Evolutionary conservation across 2,797 vertebrate species (phyloP).

Genomic region (Otus scops): DNA sequence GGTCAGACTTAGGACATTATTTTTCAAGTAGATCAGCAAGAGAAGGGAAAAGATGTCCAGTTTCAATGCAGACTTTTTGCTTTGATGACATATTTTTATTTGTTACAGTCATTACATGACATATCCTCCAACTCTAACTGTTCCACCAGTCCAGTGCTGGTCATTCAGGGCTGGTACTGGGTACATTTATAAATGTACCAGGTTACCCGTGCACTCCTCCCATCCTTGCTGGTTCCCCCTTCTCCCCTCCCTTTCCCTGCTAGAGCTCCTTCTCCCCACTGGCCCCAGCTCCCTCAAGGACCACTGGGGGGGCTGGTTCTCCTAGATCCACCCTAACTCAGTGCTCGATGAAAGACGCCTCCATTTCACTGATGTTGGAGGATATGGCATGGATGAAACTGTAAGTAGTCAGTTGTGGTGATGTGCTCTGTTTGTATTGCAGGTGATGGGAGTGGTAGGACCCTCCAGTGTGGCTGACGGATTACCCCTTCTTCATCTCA

Average conservation of each 20-base stretch:
- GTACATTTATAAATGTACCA: constrained; percentile 58
- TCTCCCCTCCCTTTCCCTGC: constrained; percentile 22
- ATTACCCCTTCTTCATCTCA: constrained; percentile 97
- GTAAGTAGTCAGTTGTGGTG: constrained; percentile 69
- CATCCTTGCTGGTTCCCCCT: constrained; percentile 36
- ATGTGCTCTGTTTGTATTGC: constrained; percentile 79
- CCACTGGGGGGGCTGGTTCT: constrained; percentile 12
- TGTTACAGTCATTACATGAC: constrained; percentile 65
- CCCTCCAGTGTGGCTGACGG: constrained; percentile 99
- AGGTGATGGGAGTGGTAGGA: constrained; percentile 99
- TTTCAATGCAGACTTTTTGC: constrained; percentile 70
- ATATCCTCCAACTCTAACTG: constrained; percentile 68
- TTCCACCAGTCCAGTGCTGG: constrained; percentile 58
- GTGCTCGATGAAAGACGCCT: constrained; percentile 34
- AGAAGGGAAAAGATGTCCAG: constrained; percentile 43
- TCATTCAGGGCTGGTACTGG: constrained; percentile 60
- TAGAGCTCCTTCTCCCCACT: constrained; percentile 15
- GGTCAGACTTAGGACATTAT: constrained; percentile 77
- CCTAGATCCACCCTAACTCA: constrained; percentile 28
- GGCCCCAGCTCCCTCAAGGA: constrained; percentile 33
- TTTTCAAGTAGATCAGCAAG: constrained; percentile 35
- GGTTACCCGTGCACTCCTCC: constrained; percentile 13
- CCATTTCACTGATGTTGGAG: constrained; percentile 62
- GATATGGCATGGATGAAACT: constrained; percentile 74
- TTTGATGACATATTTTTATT: constrained; percentile 52